phyloP scores from a whole-genome alignment of 2,888 invertebrate genomes.

The Alloplasta piceator region DNA sequence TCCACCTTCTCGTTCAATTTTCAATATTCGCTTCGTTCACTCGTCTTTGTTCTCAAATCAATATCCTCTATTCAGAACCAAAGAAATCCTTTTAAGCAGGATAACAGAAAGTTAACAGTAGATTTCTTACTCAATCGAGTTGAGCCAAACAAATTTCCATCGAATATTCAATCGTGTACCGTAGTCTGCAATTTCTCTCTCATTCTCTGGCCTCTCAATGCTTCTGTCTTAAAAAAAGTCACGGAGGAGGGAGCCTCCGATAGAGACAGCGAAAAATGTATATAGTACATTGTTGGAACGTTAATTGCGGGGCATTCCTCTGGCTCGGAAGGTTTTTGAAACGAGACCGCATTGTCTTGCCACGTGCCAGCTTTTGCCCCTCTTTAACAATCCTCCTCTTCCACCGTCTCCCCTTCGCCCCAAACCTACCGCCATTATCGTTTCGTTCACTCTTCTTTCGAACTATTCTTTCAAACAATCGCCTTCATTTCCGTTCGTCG shows the following conservation, averaged over 20 bases:
- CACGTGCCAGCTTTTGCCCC: slow-evolving; percentile 37
- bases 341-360: slow-evolving; percentile 65
- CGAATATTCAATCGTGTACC: slow-evolving; percentile 14
- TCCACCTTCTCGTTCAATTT: neutral
- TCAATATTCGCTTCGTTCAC: neutral
- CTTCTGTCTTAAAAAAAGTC: slow-evolving; percentile 35
- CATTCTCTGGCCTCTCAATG: slow-evolving; percentile 13
- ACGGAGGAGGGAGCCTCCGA: slow-evolving; percentile 4
- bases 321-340: slow-evolving; percentile 55
- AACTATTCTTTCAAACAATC: slow-evolving; percentile 63
- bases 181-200: slow-evolving; percentile 16
- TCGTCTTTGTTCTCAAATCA: neutral
- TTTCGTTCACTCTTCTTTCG: slow-evolving; percentile 58
- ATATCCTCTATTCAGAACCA: neutral
- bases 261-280: slow-evolving; percentile 13
- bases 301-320: slow-evolving; percentile 66
- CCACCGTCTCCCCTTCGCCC: slow-evolving; percentile 10
- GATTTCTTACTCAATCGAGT: slow-evolving; percentile 47
- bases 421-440: slow-evolving; percentile 55
- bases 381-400: slow-evolving; percentile 14
- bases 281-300: slow-evolving; percentile 52
- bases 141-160: slow-evolving; percentile 54
- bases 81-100: slow-evolving; percentile 27
- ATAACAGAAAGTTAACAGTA: slow-evolving; percentile 27
- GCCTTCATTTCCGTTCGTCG: slow-evolving; percentile 65